Base-by-base conservation (phyloP, 2,888 invertebrate genomes). In the Agonopterix arenella region DNA sequence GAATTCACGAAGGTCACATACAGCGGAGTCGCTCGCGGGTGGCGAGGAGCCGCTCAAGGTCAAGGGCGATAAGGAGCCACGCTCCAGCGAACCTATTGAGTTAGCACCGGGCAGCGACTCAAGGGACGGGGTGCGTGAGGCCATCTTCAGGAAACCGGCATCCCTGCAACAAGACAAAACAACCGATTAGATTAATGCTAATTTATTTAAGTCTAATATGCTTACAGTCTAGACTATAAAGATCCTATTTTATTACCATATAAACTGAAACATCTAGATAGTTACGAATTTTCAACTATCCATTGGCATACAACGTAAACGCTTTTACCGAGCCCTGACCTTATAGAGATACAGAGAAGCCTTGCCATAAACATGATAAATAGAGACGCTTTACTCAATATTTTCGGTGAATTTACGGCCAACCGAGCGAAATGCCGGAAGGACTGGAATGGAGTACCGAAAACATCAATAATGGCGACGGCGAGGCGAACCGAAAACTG, bases 101-200 rank as follows among this genome's bases (percentile, higher is more conserved):
- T 95, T 96, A 90, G 95, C 95, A 92, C 95, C 94, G 81, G 94
- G 94, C 90, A 95, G 92, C 90, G 96, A 97, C 92, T 96, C 97
- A 91, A 96, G 91, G 89, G 96, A 97, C 90, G 96, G 96, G 90
- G 96, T 96, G 88, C 92, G 92, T 90, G 96, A 96, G 92, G 96
- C 96, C 96, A 96, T 96, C 93, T 95, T 95, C 93, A 94, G 91
- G 93, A 93, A 93, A 93, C 93, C 94, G 92, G 93, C 94, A 94
- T 94, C 93, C 94, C 94, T 94, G 92, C 40, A 92, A 93, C 84
- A 89, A 89, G 61, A 73, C 70, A 80, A 71, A 69, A 11, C 40
- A 40, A 18, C 36, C 10, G 5, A 13, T 42, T 36, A 43, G 42
- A 37, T 13, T 38, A 13, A 45, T 45, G 45, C 4, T 18, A 44